Conservation (phyloP, 2,888 invertebrate genomes). For the Rotaria macrura region DNA sequence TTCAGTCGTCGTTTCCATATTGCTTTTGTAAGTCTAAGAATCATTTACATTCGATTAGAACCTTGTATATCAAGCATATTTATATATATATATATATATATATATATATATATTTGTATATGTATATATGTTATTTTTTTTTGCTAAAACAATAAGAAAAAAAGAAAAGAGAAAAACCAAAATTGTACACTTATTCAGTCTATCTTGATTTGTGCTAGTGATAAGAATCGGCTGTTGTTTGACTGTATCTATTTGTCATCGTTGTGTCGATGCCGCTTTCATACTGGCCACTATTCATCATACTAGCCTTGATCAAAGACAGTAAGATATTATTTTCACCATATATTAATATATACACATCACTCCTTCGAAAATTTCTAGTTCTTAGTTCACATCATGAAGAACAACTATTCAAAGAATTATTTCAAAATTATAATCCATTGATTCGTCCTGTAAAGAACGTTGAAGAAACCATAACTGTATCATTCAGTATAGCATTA, state of each 20-base stretch:
- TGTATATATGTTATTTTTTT: not conserved
- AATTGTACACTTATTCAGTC: not conserved
- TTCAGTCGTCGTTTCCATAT: not conserved
- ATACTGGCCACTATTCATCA: not conserved
- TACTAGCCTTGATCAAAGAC: not conserved
- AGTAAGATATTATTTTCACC: not conserved
- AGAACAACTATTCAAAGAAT: slow-evolving; percentile 22
- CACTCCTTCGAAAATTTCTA: not conserved
- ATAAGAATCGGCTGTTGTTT: not conserved
- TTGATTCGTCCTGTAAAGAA: slow-evolving; percentile 31
- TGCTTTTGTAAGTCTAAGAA: not conserved
- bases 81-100: too few species aligned
- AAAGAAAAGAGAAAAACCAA: not conserved
- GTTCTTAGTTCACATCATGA: slow-evolving; percentile 21
- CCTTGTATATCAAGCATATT: not conserved
- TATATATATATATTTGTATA: not conserved
- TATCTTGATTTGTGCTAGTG: not conserved
- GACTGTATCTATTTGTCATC: not conserved
- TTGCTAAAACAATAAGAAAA: not conserved
- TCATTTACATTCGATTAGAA: slow-evolving; percentile 8
- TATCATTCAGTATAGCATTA: slow-evolving; percentile 25
- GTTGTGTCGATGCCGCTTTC: not conserved
- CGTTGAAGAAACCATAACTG: slow-evolving; percentile 22
- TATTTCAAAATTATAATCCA: slow-evolving; percentile 30
- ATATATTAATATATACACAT: too few species aligned